Base-by-base conservation (phyloP, 2,113 vertebrate species). In the Garra rufa region DNA sequence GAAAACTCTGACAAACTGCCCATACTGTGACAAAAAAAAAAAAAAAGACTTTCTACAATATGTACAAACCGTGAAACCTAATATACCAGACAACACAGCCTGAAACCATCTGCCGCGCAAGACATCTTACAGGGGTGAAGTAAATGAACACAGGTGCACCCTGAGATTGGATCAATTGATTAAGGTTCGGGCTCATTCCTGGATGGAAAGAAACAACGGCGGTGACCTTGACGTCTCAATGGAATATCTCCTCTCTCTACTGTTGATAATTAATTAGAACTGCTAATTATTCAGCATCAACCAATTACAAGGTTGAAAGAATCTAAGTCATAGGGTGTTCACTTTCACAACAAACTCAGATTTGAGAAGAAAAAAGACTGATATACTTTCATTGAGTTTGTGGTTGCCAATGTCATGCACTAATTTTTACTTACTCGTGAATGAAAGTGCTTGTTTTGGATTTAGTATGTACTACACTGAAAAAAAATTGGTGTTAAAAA, bases 211-310 rank as follows among this genome's bases (percentile, higher is more conserved):
- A 70, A 38, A 38, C 79, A 15, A 15, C 65, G 11, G 46, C 2
- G 30, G 65, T 38, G 79, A 82, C 79, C 79, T 82, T 82, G 79
- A 26, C 61, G 14, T 69, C 44, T 50, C 63, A 26, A 30, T 82
- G 79, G 79, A 41, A 34, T 69, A 46, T 38, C 44, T 55, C 61
- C 21, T 82, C 65, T 34, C 21, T 82, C 79, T 55, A 17, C 79
- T 70, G 46, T 38, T 69, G 63, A 41, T 15, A 82, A 82, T 82
- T 82, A 52, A 82, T 82, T 82, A 82, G 44, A 34, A 34, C 65
- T 70, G 65, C 79, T 82, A 82, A 70, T 82, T 82, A 82, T 70
- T 69, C 65, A 82, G 65, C 79, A 70, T 82, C 79, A 82, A 82
- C 79, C 65, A 82, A 82, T 82, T 70, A 82, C 46, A 82, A 55